phyloP scores from a whole-genome alignment of 2,797 vertebrate species.

The Limnodromus scolopaceus region DNA sequence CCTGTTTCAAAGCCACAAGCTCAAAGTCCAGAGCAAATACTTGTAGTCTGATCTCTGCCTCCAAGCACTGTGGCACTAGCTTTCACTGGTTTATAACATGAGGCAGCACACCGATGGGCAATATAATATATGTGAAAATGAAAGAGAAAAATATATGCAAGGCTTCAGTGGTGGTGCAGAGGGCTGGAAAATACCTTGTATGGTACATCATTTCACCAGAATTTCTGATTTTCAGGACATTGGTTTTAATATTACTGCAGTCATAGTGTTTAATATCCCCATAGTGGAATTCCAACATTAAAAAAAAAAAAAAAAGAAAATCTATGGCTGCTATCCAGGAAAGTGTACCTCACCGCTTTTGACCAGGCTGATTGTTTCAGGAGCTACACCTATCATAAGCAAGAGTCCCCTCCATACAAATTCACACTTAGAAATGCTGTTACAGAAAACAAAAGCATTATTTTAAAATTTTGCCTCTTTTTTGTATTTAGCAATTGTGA shows the following conservation, averaged over 20 bases:
- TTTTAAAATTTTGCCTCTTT: background rate
- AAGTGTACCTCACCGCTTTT: conserved; percentile 35
- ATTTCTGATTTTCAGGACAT: conserved; percentile 66
- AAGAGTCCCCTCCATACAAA: background rate
- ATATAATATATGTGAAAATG: conserved; percentile 56
- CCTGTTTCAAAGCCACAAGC: background rate
- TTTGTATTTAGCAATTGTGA: background rate
- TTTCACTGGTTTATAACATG: conserved; percentile 3
- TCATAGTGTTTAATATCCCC: conserved; percentile 29
- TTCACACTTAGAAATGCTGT: background rate
- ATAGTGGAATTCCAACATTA: conserved; percentile 12
- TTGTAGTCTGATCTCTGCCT: background rate
- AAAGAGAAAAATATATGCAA: conserved; percentile 42
- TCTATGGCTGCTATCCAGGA: background rate
- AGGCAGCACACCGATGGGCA: conserved; percentile 27
- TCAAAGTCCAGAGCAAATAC: background rate
- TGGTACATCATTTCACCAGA: conserved; percentile 19
- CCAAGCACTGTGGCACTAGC: conserved; percentile 1
- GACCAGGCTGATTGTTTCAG: background rate
- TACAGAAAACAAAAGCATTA: background rate
- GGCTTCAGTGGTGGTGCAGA: background rate
- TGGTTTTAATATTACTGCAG: conserved; percentile 54
- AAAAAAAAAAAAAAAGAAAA: background rate
- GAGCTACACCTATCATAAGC: background rate
- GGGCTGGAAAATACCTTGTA: conserved; percentile 12